Evolutionary conservation across 2,113 vertebrate genomes (phyloP), one percentile per base, ranked within the genome.

Genomic region (Spea bombifrons): DNA sequence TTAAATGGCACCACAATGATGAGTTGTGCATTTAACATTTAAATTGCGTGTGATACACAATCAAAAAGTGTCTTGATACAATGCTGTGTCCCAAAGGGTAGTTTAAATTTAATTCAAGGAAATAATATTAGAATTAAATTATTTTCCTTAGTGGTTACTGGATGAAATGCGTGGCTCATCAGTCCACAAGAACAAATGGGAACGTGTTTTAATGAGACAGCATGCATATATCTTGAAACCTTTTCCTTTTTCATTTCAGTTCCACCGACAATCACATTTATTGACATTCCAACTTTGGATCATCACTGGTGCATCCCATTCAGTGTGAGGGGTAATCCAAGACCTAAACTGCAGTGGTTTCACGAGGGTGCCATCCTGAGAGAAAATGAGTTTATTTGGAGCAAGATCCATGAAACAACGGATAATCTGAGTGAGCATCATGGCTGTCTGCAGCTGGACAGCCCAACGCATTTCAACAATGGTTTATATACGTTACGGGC

Each of bases 301-400:
- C 97, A 99, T 87, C 95, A 97, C 88, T 99, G 97, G 97, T 99
- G 97, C 88, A 98, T 99, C 85, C 97, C 97, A 73, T 99, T 99
- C 93, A 98, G 96, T 79, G 90, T 99, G 83, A 89, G 92, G 84
- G 97, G 96, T 71, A 99, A 99, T 85, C 97, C 97, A 43, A 72
- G 90, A 81, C 97, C 97, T 0, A 53, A 84, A 5, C 80, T 98
- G 46, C 86, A 91, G 80, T 99, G 97, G 97, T 91, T 92, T 84
- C 91, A 90, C 77, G 86, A 96, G 2, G 93, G 88, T 44, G 83
- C 87, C 59, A 69, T 84, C 6, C 84, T 99, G 84, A 90, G 84
- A 7, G 96, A 98, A 82, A 94, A 91, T 5, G 61, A 73, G 45
- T 99, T 94, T 87, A 98, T 99, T 89, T 90, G 86, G 82, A 98